Conservation (phyloP, 2,113 vertebrate species). For the Trogon melanurus region DNA sequence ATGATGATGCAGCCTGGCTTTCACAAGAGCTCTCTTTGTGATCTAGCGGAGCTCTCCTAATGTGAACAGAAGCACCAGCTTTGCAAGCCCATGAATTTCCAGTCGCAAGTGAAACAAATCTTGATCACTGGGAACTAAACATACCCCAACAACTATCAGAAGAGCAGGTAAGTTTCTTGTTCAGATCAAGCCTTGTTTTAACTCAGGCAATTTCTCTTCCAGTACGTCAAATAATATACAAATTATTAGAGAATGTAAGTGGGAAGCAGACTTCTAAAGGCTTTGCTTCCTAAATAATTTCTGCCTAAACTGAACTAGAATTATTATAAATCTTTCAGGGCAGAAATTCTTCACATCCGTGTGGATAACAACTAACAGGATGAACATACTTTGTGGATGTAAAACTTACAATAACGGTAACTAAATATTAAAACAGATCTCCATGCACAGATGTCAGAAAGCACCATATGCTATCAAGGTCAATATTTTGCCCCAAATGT, state of each 20-base stretch:
- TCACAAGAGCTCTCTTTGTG: not conserved
- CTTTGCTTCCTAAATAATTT: not conserved
- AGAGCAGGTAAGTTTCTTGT: not conserved
- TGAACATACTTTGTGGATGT: not conserved
- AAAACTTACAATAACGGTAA: not conserved
- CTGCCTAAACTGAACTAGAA: not conserved
- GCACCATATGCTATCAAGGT: not conserved
- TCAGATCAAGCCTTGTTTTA: not conserved
- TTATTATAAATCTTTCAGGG: not conserved
- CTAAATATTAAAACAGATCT: not conserved
- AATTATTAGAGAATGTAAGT: not conserved
- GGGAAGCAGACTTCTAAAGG: not conserved
- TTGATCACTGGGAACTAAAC: not conserved
- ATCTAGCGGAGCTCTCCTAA: not conserved
- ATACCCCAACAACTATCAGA: not conserved
- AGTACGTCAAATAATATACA: not conserved
- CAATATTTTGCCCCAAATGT: not conserved
- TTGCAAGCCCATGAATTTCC: not conserved
- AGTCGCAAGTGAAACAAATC: not conserved
- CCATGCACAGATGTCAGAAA: not conserved
- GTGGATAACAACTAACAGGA: not conserved
- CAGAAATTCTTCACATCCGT: not conserved
- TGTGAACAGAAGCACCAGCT: not conserved
- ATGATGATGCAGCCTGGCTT: not conserved
- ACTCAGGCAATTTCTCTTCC: not conserved